Base-by-base conservation (phyloP, 2,113 vertebrate genomes). In the Phylloscopus trochiloides region DNA sequence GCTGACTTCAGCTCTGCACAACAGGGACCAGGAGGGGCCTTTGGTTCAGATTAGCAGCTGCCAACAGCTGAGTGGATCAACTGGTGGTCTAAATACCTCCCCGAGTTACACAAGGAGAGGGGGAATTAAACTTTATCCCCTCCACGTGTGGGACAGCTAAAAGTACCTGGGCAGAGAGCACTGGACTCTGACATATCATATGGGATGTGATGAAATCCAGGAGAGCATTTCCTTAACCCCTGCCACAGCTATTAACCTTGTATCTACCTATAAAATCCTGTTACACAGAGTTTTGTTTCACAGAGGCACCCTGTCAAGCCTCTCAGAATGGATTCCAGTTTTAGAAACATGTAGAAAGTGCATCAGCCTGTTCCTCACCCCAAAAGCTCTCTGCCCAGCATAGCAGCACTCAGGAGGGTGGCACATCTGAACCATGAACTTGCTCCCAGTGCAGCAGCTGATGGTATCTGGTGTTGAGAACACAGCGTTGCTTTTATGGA, bases 61-160 rank as follows among this genome's bases (percentile, higher is more conserved):
- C 34, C 57, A 29, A 25, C 42, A 92, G 54, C 12, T 40, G 20
- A 57, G 31, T 12, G 50, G n/a, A 43, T 48, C 42, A 38, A 1
- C 15, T 28, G 24, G 8, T 52, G 28, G n/a, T 36, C 43, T 79
- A 31, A 86, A 45, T 43, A 18, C 17, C 47, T 67, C 32, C 26
- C 16, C 0, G 0, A 50, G 22, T 8, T 18, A 31, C 17, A 70
- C 11, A 31, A 14, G 26, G 50, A 71, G 0, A 38, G 18, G 4
- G 6, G 20, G 10, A 48, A 75, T 54, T 45, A 72, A 94, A 48
- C 17, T 20, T 55, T 68, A 25, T 18, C 20, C 12, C 29, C 25
- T 71, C 34, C 52, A 57, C 0, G 0, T 10, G 12, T 58, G 14
- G 43, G 66, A 22, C 40, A 20, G 19, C 40, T 71, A 4, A 26